These are phyloP conservation scores for Passer domesticus DNA, from an alignment of 2,113 vertebrate species.

Conservation along the genomic window DNA sequence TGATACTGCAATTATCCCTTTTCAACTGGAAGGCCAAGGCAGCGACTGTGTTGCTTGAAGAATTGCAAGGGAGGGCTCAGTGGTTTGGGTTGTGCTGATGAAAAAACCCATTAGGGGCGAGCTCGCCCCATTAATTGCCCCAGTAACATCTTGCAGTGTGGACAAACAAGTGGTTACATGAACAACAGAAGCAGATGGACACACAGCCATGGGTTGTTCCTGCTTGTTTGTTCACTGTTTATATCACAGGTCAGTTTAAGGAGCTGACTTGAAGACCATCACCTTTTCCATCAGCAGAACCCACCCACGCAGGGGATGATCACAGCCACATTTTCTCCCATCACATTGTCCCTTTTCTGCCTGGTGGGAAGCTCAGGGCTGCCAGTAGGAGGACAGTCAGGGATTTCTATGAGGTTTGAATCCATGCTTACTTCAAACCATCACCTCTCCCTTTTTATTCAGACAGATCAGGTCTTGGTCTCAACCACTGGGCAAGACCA, in stretches of 20 bases:
- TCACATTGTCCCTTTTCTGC: fast-evolving
- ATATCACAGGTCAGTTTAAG: background rate
- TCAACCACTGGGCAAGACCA: background rate
- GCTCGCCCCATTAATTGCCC: background rate
- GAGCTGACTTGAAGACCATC: background rate
- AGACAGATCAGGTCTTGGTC: background rate
- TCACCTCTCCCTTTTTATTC: background rate
- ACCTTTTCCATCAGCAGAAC: background rate
- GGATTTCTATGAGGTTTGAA: background rate
- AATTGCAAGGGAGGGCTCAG: background rate
- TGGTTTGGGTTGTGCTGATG: constrained; percentile 29
- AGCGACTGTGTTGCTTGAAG: background rate
- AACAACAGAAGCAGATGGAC: background rate
- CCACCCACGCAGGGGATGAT: fast-evolving
- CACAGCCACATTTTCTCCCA: background rate
- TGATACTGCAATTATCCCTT: constrained; percentile 31
- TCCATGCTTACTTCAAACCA: background rate
- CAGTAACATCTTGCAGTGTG: background rate
- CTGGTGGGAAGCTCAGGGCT: background rate
- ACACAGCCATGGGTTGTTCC: background rate
- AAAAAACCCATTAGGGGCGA: constrained; percentile 6
- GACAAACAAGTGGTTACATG: background rate
- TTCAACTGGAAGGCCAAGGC: background rate
- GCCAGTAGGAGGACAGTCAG: background rate
- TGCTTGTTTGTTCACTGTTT: background rate